Evolutionary conservation across 1,140 invertebrate species (phyloP).

Genomic region (Drosophila repleta): DNA sequence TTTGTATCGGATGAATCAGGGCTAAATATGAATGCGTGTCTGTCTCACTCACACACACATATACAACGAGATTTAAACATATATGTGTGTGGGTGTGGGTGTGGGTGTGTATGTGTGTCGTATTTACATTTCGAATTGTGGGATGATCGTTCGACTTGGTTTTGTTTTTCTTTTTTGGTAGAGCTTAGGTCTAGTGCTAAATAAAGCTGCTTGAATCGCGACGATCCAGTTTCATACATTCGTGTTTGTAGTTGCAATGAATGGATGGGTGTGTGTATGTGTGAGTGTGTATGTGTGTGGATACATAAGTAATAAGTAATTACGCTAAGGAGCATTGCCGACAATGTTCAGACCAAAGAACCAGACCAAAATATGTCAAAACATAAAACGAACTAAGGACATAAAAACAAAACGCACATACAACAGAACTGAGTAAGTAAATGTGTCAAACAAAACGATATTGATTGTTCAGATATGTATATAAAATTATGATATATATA

Average conservation of each 20-base stretch:
- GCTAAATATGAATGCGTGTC: conserved; percentile 17
- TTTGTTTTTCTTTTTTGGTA: conserved; percentile 20
- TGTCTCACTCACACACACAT: not conserved
- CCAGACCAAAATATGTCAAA: conserved; percentile 63
- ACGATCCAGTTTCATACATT: conserved; percentile 64
- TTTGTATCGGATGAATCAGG: conserved; percentile 31
- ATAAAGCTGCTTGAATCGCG: conserved; percentile 63
- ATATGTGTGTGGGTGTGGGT: conserved; percentile 30
- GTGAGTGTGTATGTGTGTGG: conserved; percentile 30
- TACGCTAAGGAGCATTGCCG: conserved; percentile 77
- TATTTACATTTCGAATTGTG: conserved; percentile 67
- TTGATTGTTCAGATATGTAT: conserved; percentile 35
- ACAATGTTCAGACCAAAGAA: conserved; percentile 77
- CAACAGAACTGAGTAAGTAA: conserved; percentile 70
- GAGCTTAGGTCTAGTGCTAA: conserved; percentile 73
- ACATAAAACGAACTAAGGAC: conserved; percentile 65
- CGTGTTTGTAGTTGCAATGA: conserved; percentile 11
- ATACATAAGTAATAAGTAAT: conserved; percentile 60
- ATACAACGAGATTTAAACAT: conserved; percentile 1
- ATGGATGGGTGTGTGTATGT: conserved; percentile 13
- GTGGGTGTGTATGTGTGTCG: conserved; percentile 30
- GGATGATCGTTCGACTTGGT: conserved; percentile 51
- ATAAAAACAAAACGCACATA: conserved; percentile 71
- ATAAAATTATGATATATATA: conserved; percentile 55
- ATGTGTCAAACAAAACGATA: conserved; percentile 41